Evolutionary conservation across 2,113 vertebrate genomes (phyloP).

Genomic region (Lasiurus cinereus): DNA sequence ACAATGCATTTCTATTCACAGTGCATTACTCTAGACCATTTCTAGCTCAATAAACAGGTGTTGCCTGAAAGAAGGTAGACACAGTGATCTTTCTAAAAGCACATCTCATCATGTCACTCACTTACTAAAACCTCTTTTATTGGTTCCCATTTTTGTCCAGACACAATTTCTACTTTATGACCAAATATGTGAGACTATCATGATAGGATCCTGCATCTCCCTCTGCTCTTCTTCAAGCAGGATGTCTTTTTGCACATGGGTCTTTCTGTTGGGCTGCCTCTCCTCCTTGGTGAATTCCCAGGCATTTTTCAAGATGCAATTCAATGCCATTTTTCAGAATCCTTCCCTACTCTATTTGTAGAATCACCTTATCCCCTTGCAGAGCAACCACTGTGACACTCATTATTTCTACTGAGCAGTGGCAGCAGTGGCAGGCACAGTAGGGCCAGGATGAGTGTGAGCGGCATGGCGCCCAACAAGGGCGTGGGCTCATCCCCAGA

Average conservation of each 20-base stretch:
- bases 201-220: not conserved
- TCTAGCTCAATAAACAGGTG: not conserved
- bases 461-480: fast-evolving
- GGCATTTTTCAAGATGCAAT: not conserved
- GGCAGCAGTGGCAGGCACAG: too few relatives aligned
- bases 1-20: too few relatives aligned
- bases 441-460: too few relatives aligned
- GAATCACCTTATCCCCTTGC: not conserved
- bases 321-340: not conserved
- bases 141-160: not conserved
- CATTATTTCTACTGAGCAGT: too few relatives aligned
- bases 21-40: too few relatives aligned
- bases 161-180: not conserved
- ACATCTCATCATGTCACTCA: not conserved
- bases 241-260: not conserved
- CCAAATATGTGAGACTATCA: not conserved
- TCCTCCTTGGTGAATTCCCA: not conserved
- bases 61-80: not conserved
- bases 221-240: not conserved
- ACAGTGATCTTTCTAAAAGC: not conserved
- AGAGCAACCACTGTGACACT: not conserved
- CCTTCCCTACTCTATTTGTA: not conserved
- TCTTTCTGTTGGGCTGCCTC: not conserved
- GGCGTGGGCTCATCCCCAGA: too few relatives aligned
- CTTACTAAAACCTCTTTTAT: not conserved